Conservation (phyloP, 2,113 vertebrate species). For the Hiodon alosoides region DNA sequence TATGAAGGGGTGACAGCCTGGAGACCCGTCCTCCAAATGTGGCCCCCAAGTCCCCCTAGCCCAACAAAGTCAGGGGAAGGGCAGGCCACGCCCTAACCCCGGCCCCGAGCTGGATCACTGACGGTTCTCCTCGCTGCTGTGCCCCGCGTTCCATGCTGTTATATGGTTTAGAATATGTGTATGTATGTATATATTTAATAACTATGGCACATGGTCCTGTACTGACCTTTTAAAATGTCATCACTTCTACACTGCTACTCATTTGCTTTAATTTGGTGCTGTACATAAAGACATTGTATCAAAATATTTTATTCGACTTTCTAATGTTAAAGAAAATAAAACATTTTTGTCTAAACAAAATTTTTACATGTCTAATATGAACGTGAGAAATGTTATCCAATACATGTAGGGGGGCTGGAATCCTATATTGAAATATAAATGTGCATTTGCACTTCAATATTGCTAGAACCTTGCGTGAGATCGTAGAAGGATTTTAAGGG, state of each 20-base stretch:
- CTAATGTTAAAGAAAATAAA: constrained; percentile 49
- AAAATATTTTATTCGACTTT: constrained; percentile 32
- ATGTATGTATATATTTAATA: constrained; percentile 39
- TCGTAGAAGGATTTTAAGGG: no score
- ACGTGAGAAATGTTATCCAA: background rate
- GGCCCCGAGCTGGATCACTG: no score
- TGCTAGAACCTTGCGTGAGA: no score
- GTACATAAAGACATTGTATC: constrained; percentile 37
- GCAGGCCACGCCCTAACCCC: no score
- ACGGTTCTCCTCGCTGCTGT: background rate
- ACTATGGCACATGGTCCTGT: constrained; percentile 30
- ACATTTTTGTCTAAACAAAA: background rate
- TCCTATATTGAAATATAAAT: no score
- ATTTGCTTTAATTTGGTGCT: constrained; percentile 54
- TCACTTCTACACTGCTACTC: constrained; percentile 34
- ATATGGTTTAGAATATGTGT: constrained; percentile 48
- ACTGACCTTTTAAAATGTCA: constrained; percentile 35
- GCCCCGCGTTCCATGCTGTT: constrained; percentile 30
- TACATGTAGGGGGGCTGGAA: no score
- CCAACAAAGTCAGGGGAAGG: no score
- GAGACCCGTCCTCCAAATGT: no score
- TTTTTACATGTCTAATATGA: background rate
- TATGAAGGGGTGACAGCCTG: no score
- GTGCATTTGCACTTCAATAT: no score
- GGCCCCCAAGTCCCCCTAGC: no score